Percentiles rank a stretch among this genome's conserved stretches.
These are phyloP conservation scores for Panurus biarmicus DNA, from an alignment of 2,113 vertebrate species.

Conservation along the genomic window DNA sequence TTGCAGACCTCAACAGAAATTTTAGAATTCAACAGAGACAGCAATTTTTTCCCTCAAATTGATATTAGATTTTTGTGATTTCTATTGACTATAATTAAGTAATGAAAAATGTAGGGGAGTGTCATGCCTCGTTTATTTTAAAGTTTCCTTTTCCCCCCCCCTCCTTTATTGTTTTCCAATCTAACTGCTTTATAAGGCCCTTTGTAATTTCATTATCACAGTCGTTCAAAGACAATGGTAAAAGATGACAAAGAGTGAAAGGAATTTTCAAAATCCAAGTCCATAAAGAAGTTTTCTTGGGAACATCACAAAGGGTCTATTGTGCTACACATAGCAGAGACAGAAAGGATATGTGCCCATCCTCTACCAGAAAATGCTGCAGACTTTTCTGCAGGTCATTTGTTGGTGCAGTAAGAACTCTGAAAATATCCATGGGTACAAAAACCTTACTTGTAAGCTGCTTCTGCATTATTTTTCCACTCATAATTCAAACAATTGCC, in stretches of 20 bases:
- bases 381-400: background rate
- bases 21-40: background rate
- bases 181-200: background rate
- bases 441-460: background rate
- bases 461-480: background rate
- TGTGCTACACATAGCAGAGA: background rate
- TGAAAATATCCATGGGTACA: background rate
- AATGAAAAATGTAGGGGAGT: background rate
- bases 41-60: background rate
- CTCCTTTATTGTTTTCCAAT: background rate
- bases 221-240: background rate
- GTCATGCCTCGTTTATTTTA: background rate
- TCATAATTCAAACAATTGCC: background rate
- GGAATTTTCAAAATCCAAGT: slow-evolving; percentile 14
- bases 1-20: background rate
- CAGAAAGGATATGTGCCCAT: background rate
- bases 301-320: background rate
- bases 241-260: slow-evolving; percentile 30
- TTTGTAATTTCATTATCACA: background rate
- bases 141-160: background rate
- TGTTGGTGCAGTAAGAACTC: background rate
- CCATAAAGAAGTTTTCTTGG: background rate
- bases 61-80: background rate
- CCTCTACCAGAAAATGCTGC: background rate
- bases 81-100: background rate